phyloP scores from a whole-genome alignment of 1,140 invertebrate genomes.

The Polypedilum pembai region DNA sequence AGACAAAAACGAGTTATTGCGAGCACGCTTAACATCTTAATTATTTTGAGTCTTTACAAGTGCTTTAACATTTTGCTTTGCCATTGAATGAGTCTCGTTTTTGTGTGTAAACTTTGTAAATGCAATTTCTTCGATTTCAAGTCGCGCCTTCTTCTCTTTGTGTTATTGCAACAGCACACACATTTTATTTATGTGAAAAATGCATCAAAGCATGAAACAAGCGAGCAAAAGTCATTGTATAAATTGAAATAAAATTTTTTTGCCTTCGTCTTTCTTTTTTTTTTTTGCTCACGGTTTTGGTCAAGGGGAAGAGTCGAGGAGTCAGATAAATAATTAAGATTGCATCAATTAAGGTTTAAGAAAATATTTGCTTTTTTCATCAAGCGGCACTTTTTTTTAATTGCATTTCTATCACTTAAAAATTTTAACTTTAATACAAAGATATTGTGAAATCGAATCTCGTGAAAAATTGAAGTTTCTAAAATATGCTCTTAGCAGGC shows the following conservation, averaged over 20 bases:
- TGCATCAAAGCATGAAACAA: constrained; percentile 4
- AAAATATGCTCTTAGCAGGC: too few relatives aligned
- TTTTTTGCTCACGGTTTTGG: too few relatives aligned
- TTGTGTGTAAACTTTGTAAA: not conserved
- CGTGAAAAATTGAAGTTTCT: too few relatives aligned
- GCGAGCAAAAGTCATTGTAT: too few relatives aligned
- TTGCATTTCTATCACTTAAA: too few relatives aligned
- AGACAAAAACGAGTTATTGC: not conserved
- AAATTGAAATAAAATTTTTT: too few relatives aligned
- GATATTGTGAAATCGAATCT: too few relatives aligned
- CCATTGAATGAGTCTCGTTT: not conserved
- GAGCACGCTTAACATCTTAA: constrained; percentile 16
- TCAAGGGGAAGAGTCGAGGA: not conserved
- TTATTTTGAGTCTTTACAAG: constrained; percentile 18
- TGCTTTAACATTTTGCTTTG: not conserved
- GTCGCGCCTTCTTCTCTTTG: not conserved
- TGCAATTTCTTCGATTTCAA: not conserved
- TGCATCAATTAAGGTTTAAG: not conserved
- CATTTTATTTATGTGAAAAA: not conserved
- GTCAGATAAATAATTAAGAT: constrained; percentile 16
- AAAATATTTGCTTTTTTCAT: not conserved
- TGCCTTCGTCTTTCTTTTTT: too few relatives aligned
- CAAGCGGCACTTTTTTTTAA: too few relatives aligned
- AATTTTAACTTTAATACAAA: too few relatives aligned
- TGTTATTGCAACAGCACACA: not conserved